phyloP scores from a whole-genome alignment of 2,888 invertebrate species.

The Leucophenga maculata region DNA sequence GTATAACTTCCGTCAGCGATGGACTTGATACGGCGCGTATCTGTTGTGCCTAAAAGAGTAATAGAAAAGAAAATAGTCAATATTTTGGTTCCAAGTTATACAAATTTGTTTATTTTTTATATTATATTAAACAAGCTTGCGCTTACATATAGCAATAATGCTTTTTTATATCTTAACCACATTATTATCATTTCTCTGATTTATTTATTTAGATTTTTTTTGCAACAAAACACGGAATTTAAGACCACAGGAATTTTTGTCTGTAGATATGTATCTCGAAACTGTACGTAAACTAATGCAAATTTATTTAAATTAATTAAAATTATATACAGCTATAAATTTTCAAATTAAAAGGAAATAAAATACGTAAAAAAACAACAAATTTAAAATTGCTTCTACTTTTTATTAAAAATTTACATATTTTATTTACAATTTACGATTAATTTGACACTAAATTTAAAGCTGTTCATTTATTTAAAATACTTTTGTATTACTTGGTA shows the following conservation, averaged over 20 bases:
- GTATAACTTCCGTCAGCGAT: conserved; percentile 63
- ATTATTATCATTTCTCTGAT: background rate
- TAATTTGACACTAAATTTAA: too few species aligned
- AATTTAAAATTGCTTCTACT: too few species aligned
- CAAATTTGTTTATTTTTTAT: background rate
- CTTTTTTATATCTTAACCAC: background rate
- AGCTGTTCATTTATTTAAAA: too few species aligned
- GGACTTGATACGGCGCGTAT: conserved; percentile 72
- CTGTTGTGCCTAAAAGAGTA: conserved; percentile 65
- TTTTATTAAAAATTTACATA: too few species aligned
- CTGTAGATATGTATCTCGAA: too few species aligned
- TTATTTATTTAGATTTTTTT: background rate
- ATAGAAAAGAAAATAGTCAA: conserved; percentile 19
- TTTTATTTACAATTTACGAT: too few species aligned
- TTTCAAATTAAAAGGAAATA: too few species aligned
- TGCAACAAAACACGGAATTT: background rate
- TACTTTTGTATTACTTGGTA: too few species aligned
- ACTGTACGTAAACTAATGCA: too few species aligned
- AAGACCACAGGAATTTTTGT: background rate
- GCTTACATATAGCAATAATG: background rate
- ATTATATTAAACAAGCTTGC: background rate
- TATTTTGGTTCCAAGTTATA: background rate
- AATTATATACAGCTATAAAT: too few species aligned
- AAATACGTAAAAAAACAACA: too few species aligned
- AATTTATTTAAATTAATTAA: too few species aligned